Evolutionary conservation across 2,888 invertebrate genomes (phyloP).

Genomic region (Plebejus anna): DNA sequence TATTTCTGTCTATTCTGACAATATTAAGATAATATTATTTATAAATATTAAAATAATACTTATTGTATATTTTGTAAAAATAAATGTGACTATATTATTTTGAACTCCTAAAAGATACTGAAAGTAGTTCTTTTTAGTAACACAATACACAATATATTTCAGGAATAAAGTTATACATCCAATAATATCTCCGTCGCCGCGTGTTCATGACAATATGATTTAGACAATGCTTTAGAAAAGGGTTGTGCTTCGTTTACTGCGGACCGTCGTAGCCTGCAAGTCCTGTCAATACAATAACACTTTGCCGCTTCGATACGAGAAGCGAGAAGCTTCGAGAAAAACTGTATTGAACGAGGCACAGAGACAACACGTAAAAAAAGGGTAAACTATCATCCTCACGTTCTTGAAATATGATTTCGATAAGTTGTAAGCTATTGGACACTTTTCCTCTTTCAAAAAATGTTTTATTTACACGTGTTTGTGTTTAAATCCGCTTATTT

Average conservation of each 20-base stretch:
- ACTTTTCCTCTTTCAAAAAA: slow-evolving; percentile 64
- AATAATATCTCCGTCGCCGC: slow-evolving; percentile 73
- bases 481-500: slow-evolving; percentile 30
- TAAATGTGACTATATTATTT: background rate
- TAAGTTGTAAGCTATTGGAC: slow-evolving; percentile 74
- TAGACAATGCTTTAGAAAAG: slow-evolving; percentile 74
- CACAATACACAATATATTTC: slow-evolving; percentile 62
- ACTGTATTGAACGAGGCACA: slow-evolving; percentile 52
- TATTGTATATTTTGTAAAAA: too few relatives aligned
- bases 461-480: slow-evolving; percentile 63
- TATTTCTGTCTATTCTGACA: too few relatives aligned
- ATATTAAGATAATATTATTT: too few relatives aligned
- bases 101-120: background rate
- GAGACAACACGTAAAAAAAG: slow-evolving; percentile 66
- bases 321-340: background rate
- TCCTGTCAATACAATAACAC: slow-evolving; percentile 9
- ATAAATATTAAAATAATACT: too few relatives aligned
- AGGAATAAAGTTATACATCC: slow-evolving; percentile 72
- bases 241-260: slow-evolving; percentile 60
- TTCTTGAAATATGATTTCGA: slow-evolving; percentile 78
- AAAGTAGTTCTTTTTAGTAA: slow-evolving; percentile 41
- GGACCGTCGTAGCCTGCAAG: slow-evolving; percentile 34
- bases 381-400: slow-evolving; percentile 72
- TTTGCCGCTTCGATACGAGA: background rate
- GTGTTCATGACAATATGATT: slow-evolving; percentile 76